Evolutionary conservation across 2,113 vertebrate genomes (phyloP).

Genomic region (Riparia riparia): DNA sequence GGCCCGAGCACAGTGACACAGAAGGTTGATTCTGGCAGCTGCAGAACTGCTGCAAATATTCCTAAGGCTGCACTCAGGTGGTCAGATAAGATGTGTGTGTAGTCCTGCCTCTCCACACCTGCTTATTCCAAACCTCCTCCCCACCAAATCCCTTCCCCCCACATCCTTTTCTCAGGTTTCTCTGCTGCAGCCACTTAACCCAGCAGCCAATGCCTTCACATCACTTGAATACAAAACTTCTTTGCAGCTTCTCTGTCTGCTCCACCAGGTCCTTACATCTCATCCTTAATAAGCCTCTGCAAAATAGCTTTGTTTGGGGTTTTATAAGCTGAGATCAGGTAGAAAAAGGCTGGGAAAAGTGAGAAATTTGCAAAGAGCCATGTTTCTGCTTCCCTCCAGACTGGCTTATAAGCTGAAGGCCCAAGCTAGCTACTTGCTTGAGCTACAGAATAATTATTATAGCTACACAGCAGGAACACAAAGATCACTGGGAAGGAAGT

Average conservation of each 20-base stretch:
- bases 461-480: not conserved
- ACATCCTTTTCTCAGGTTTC: not conserved
- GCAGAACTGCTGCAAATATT: not conserved
- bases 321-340: not conserved
- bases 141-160: accelerated
- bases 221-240: not conserved
- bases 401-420: not conserved
- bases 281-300: not conserved
- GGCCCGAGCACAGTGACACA: not conserved
- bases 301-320: not conserved
- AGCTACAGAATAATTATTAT: not conserved
- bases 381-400: not conserved
- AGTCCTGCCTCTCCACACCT: not conserved
- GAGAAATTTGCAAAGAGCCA: not conserved
- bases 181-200: not conserved
- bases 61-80: not conserved
- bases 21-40: not conserved
- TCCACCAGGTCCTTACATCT: not conserved
- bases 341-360: not conserved
- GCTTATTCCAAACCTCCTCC: not conserved
- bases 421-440: not conserved
- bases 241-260: not conserved
- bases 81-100: not conserved
- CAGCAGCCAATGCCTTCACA: not conserved
- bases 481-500: not conserved